phyloP scores from a whole-genome alignment of 30 jellyfish, hydroid and myxozoan genomes.

The Phacellophora camtschatica region DNA sequence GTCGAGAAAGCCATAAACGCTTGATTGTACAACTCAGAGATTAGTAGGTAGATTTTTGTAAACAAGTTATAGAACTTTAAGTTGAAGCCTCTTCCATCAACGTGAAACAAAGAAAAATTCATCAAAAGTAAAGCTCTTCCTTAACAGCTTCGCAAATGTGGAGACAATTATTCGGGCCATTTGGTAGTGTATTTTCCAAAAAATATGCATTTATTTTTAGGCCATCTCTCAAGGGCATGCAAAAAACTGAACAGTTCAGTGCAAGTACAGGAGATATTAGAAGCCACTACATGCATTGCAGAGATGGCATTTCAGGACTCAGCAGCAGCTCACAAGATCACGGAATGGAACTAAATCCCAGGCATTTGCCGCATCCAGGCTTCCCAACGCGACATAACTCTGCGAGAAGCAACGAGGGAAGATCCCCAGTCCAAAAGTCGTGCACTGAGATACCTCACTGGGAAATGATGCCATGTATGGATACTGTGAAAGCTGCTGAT shows the following conservation, averaged over 20 bases:
- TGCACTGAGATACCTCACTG: constrained; percentile 47
- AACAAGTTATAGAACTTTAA: too few relatives aligned
- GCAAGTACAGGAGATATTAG: constrained; percentile 71
- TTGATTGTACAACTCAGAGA: too few relatives aligned
- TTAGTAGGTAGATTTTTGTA: too few relatives aligned
- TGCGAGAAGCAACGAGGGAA: constrained; percentile 89
- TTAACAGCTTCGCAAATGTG: too few relatives aligned
- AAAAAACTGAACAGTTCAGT: neutral
- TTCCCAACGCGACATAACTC: constrained; percentile 96
- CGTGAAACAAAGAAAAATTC: too few relatives aligned
- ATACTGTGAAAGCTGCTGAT: constrained; percentile 38
- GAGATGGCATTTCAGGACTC: constrained; percentile 23
- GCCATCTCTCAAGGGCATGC: neutral
- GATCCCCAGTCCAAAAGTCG: constrained; percentile 94
- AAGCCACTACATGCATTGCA: constrained; percentile 10
- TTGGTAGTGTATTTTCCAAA: too few relatives aligned
- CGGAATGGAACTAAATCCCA: constrained; percentile 7
- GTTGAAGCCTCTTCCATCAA: too few relatives aligned
- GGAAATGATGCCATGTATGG: constrained; percentile 19
- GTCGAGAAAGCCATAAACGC: too few relatives aligned
- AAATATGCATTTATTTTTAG: too few relatives aligned
- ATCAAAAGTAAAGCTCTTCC: too few relatives aligned
- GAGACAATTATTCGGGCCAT: too few relatives aligned
- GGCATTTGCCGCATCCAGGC: constrained; percentile 85
- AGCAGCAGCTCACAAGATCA: constrained; percentile 71